These are phyloP conservation scores for Centrocercus urophasianus DNA, from an alignment of 2,113 vertebrate species.

Conservation along the genomic window DNA sequence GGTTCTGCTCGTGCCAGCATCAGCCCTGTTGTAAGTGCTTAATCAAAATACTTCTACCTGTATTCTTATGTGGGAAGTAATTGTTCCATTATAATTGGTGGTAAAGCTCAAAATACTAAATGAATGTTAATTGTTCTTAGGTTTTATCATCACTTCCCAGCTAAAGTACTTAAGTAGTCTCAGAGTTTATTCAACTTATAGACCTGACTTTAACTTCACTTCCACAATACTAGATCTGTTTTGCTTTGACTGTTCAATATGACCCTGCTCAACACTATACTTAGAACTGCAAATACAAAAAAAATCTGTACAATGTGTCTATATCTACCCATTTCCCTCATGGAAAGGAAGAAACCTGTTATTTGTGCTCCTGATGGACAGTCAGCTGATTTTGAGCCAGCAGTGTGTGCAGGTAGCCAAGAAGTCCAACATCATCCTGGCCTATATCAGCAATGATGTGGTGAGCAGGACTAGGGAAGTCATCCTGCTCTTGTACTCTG, in stretches of 20 bases:
- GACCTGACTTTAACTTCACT: background rate
- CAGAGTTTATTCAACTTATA: background rate
- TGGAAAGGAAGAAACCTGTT: background rate
- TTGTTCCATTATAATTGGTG: background rate
- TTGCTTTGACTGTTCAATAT: background rate
- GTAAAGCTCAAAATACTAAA: background rate
- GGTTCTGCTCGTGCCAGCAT: background rate
- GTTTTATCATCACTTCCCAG: background rate
- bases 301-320: background rate
- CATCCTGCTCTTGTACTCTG: no score
- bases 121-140: background rate
- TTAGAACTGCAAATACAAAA: background rate
- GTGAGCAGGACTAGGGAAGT: no score
- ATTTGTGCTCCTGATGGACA: background rate
- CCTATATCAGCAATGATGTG: no score
- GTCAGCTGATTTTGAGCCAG: no score
- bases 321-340: background rate
- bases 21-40: background rate
- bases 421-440: no score
- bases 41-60: background rate
- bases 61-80: background rate
- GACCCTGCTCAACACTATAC: background rate
- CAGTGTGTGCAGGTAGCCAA: no score
- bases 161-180: background rate
- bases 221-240: background rate